Percentiles rank a stretch among this genome's conserved stretches.
Conservation (phyloP, 2,888 invertebrate species). For the Tanypteryx hageni region DNA sequence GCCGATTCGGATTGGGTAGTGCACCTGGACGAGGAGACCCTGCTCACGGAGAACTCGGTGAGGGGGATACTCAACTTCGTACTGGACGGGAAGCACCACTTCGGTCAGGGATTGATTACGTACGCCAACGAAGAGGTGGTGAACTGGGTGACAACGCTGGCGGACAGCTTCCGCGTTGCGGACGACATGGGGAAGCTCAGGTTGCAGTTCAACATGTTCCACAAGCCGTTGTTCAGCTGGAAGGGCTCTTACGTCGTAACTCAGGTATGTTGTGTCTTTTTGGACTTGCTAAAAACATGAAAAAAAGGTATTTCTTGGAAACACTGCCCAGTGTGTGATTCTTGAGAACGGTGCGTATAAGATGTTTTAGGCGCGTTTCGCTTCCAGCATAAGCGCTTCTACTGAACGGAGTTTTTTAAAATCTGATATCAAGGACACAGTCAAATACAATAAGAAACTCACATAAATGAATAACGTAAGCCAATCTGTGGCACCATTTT, state of each 20-base stretch:
- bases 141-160: slow-evolving; percentile 97
- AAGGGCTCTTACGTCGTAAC: slow-evolving; percentile 98
- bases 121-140: slow-evolving; percentile 98
- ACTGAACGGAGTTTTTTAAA: too few species aligned
- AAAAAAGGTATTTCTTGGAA: too few species aligned
- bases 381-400: too few species aligned
- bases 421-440: too few species aligned
- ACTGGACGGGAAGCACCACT: slow-evolving; percentile 94
- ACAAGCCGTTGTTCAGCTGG: slow-evolving; percentile 97
- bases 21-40: slow-evolving; percentile 97
- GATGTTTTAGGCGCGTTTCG: too few species aligned
- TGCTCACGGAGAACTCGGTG: slow-evolving; percentile 94
- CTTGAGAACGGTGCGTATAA: too few species aligned
- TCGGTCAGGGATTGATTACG: slow-evolving; percentile 96
- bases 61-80: slow-evolving; percentile 96
- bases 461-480: too few species aligned
- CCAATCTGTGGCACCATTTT: too few species aligned
- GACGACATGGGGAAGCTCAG: slow-evolving; percentile 98
- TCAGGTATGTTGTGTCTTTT: slow-evolving; percentile 80
- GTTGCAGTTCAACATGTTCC: slow-evolving; percentile 94
- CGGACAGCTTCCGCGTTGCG: slow-evolving; percentile 96
- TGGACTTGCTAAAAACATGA: too few species aligned
- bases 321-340: too few species aligned
- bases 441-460: too few species aligned
- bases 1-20: slow-evolving; percentile 96